A percentile compares a stretch with the other conserved stretches of the same genome.
These are phyloP conservation scores for Smutsia gigantea DNA, from an alignment of 2,797 vertebrate genomes.

Conservation along the genomic window DNA sequence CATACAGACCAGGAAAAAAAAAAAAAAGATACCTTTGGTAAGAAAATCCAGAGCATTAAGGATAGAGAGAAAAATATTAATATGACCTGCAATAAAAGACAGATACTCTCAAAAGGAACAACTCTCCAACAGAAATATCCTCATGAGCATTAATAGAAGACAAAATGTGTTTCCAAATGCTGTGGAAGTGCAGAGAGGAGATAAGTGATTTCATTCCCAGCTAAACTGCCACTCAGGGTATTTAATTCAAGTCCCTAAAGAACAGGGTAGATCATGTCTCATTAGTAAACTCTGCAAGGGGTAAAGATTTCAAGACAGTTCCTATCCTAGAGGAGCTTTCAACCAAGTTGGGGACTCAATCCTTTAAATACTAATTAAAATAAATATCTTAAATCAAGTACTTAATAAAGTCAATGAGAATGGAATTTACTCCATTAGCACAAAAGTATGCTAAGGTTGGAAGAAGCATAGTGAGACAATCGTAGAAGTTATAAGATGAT, in stretches of 20 bases:
- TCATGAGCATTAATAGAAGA: not conserved
- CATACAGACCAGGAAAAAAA: not conserved
- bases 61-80: not conserved
- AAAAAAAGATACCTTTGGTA: not conserved
- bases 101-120: not conserved
- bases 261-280: not conserved
- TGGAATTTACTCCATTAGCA: not conserved
- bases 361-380: not conserved
- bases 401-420: not conserved
- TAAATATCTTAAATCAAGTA: not conserved
- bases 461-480: not conserved
- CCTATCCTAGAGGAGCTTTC: not conserved
- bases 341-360: not conserved
- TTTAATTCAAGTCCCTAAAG: not conserved
- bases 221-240: not conserved
- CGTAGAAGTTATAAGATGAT: not conserved
- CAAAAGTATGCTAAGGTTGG: not conserved
- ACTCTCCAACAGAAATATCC: not conserved
- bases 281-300: not conserved
- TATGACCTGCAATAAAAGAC: not conserved
- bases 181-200: not conserved
- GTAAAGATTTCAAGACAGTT: not conserved
- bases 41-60: not conserved
- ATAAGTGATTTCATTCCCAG: constrained; percentile 12
- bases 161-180: not conserved